Conservation (phyloP, 1,140 invertebrate genomes). For the Cotesia glomerata region DNA sequence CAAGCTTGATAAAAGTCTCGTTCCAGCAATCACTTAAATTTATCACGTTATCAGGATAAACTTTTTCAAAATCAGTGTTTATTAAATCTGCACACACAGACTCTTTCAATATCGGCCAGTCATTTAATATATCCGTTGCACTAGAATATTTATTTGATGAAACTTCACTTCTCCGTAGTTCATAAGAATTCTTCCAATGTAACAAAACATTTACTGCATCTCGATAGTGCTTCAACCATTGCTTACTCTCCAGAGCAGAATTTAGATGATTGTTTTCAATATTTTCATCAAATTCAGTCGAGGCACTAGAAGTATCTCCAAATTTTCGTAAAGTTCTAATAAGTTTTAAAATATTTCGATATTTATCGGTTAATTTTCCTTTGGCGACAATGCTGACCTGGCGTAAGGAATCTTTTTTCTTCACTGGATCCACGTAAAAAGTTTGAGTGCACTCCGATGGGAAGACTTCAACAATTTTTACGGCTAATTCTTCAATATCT, state of each 20-base stretch:
- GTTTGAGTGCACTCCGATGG: not conserved
- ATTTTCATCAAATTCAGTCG: not conserved
- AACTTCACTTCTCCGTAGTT: not conserved
- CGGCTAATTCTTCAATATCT: not conserved
- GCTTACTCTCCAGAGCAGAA: not conserved
- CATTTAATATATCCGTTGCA: slow-evolving; percentile 1
- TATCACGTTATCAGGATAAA: not conserved
- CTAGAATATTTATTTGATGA: not conserved
- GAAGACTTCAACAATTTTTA: not conserved
- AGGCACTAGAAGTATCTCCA: not conserved
- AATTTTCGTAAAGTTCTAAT: not conserved
- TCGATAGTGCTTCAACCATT: not conserved
- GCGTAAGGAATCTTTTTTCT: not conserved
- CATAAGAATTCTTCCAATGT: not conserved
- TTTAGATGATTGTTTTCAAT: not conserved
- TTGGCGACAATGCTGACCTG: not conserved
- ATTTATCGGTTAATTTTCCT: not conserved
- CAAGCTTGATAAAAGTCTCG: not conserved
- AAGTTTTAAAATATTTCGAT: not conserved
- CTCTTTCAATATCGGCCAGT: not conserved
- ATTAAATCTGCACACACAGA: not conserved
- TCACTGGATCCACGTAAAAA: not conserved
- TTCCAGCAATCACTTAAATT: not conserved
- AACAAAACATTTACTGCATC: not conserved
- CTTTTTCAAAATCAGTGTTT: not conserved